A percentile compares a stretch with the other conserved stretches of the same genome.
Conservation (phyloP, 2,797 vertebrate species). For the Eulemur coronatus region DNA sequence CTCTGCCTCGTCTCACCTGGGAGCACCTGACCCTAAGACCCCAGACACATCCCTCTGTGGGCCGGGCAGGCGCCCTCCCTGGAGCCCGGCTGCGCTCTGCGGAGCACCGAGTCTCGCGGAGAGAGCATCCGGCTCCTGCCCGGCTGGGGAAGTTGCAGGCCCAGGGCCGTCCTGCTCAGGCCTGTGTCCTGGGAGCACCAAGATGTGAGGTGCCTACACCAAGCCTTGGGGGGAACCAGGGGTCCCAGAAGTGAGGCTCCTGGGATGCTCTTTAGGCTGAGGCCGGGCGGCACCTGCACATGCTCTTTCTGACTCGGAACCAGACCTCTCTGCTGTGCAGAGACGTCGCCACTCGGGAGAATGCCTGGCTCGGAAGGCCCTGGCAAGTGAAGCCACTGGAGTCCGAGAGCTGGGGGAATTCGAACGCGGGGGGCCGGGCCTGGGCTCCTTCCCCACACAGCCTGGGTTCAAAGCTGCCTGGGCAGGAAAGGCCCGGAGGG, state of each 20-base stretch:
- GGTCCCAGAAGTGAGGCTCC: neutral
- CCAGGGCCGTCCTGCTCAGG: neutral
- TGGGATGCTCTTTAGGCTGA: neutral
- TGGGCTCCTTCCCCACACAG: neutral
- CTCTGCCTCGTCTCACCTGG: too few species aligned
- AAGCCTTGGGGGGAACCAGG: rapidly evolving
- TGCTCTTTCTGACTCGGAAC: neutral
- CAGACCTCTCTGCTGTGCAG: neutral
- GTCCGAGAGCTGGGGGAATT: neutral
- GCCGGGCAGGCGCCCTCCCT: rapidly evolving
- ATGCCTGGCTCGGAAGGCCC: neutral
- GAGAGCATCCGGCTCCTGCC: neutral
- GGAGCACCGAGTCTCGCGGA: too few species aligned
- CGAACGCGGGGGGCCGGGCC: too few species aligned
- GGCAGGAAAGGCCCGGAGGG: neutral
- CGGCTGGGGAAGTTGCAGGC: neutral
- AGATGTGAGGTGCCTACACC: rapidly evolving
- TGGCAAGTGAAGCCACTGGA: rapidly evolving
- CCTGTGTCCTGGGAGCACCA: neutral
- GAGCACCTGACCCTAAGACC: too few species aligned
- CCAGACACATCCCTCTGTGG: rapidly evolving
- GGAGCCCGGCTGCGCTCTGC: neutral
- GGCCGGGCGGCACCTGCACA: rapidly evolving
- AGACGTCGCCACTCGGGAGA: neutral
- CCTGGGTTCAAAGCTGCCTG: neutral